These are phyloP conservation scores for Andrena chrysosceles DNA, from an alignment of 2,888 invertebrate genomes.

Conservation along the genomic window DNA sequence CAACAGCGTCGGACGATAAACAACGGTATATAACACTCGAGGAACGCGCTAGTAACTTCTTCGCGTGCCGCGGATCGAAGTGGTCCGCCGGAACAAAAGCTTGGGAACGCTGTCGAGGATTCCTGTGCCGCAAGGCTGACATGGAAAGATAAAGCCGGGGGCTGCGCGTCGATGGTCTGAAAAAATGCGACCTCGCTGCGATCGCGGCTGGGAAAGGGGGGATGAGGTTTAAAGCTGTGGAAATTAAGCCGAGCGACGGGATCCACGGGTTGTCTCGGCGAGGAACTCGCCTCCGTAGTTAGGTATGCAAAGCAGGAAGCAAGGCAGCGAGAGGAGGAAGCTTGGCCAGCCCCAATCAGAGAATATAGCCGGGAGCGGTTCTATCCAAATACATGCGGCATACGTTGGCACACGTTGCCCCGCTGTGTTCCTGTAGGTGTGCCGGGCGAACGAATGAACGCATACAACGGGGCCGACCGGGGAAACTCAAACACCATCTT, in stretches of 20 bases:
- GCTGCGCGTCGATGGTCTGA: not conserved
- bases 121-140: no score
- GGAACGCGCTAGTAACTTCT: not conserved
- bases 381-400: constrained; percentile 45
- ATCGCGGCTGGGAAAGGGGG: not conserved
- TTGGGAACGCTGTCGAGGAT: not conserved
- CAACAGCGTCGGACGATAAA: not conserved
- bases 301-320: constrained; percentile 80
- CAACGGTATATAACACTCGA: not conserved
- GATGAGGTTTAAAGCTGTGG: constrained; percentile 35
- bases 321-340: constrained; percentile 62
- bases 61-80: not conserved
- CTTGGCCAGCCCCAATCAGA: constrained; percentile 77
- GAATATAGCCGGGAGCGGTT: constrained; percentile 66
- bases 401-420: constrained; percentile 20
- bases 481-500: constrained; percentile 74
- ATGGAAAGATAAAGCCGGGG: not conserved
- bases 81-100: not conserved
- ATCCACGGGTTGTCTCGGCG: constrained; percentile 55
- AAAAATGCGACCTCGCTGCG: constrained; percentile 11
- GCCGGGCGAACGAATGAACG: constrained; percentile 55
- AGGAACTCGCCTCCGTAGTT: constrained; percentile 75
- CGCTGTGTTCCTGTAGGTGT: not conserved
- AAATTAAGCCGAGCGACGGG: constrained; percentile 71
- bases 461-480: constrained; percentile 43